Evolutionary conservation across 2,797 vertebrate species (phyloP).

Genomic region (Echiichthys vipera): DNA sequence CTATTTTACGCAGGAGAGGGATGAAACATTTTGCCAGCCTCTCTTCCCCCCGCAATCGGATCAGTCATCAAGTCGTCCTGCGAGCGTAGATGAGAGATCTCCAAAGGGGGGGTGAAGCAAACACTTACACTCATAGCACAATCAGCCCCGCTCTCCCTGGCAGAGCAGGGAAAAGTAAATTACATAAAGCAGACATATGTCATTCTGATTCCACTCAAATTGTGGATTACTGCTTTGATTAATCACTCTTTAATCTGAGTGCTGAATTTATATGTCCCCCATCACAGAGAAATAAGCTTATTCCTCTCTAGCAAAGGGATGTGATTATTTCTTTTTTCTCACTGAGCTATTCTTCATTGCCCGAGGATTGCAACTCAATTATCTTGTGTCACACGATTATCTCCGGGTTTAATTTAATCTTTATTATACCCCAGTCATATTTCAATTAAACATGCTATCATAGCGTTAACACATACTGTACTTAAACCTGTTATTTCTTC

Average conservation of each 20-base stretch:
- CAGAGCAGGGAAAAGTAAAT: constrained; percentile 74
- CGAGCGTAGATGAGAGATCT: constrained; percentile 67
- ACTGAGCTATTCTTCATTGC: constrained; percentile 84
- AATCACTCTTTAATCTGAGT: constrained; percentile 88
- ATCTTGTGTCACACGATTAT: constrained; percentile 95
- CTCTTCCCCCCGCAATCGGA: constrained; percentile 62
- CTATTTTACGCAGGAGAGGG: constrained; percentile 66
- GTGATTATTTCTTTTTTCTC: constrained; percentile 83
- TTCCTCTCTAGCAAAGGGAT: constrained; percentile 78
- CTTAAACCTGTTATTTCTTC: constrained; percentile 91
- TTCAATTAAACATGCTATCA: constrained; percentile 93
- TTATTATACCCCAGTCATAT: constrained; percentile 92
- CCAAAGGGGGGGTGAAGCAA: constrained; percentile 19
- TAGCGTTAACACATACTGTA: constrained; percentile 88
- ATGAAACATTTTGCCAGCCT: constrained; percentile 74
- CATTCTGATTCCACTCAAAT: constrained; percentile 83
- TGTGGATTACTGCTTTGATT: constrained; percentile 89
- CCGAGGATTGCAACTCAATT: constrained; percentile 92
- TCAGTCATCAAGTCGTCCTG: constrained; percentile 78
- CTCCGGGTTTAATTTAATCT: constrained; percentile 93
- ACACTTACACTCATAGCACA: constrained; percentile 54
- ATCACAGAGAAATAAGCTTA: constrained; percentile 82
- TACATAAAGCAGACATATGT: constrained; percentile 84
- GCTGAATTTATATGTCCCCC: constrained; percentile 83
- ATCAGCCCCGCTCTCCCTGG: constrained; percentile 35